Conservation (phyloP, 2,888 invertebrate genomes). For the Torymus texanus region DNA sequence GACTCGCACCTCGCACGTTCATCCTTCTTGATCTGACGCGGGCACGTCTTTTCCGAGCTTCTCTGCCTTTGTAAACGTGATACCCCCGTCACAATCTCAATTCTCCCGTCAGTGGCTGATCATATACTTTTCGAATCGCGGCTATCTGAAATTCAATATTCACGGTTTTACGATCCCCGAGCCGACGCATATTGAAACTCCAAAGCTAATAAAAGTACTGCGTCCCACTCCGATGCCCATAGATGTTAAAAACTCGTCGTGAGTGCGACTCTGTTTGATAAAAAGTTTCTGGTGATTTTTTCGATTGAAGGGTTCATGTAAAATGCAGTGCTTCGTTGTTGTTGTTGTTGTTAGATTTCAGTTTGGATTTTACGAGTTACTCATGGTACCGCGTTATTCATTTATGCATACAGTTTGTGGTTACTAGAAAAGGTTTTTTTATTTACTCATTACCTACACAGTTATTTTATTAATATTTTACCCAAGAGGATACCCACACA, state of each 20-base stretch:
- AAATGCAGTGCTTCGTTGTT: too few species aligned
- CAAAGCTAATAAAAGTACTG: background rate
- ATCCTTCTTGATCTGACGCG: background rate
- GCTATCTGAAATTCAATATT: conserved; percentile 14
- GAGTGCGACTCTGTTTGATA: too few species aligned
- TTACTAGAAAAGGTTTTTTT: too few species aligned
- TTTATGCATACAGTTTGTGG: too few species aligned
- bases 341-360: too few species aligned
- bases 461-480: too few species aligned
- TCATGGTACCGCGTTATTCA: too few species aligned
- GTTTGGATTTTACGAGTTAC: too few species aligned
- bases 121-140: conserved; percentile 11
- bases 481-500: too few species aligned
- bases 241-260: background rate
- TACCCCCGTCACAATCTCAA: background rate
- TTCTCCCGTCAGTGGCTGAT: background rate
- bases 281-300: too few species aligned
- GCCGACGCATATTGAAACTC: background rate
- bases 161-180: background rate
- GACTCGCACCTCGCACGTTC: background rate
- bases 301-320: too few species aligned
- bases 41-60: background rate
- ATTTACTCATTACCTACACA: too few species aligned
- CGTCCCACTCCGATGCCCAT: background rate
- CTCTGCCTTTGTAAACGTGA: conserved; percentile 9